These are phyloP conservation scores for Fissipunctia ypsillon DNA, from an alignment of 2,888 invertebrate genomes.

Conservation along the genomic window DNA sequence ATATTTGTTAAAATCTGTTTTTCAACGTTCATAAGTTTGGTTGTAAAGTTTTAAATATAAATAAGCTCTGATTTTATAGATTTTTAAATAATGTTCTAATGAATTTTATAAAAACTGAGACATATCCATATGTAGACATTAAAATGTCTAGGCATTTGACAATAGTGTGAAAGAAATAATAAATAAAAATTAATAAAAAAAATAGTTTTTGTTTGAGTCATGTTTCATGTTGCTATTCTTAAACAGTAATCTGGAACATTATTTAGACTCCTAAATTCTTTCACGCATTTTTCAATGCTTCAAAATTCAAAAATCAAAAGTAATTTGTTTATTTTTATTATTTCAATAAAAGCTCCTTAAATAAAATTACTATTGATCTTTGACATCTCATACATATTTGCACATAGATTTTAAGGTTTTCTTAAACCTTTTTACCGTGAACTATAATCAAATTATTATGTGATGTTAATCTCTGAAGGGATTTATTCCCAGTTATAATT, in stretches of 20 bases:
- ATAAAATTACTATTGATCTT: slow-evolving; percentile 42
- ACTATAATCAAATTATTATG: slow-evolving; percentile 1
- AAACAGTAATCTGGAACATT: slow-evolving; percentile 38
- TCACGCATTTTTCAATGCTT: slow-evolving; percentile 27
- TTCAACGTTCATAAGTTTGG: slow-evolving; percentile 48
- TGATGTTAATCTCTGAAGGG: slow-evolving; percentile 8
- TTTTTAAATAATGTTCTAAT: neutral
- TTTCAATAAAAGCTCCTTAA: neutral
- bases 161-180: slow-evolving; percentile 46
- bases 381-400: slow-evolving; percentile 19
- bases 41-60: neutral
- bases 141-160: slow-evolving; percentile 33
- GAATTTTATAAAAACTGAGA: slow-evolving; percentile 51
- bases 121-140: slow-evolving; percentile 71
- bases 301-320: slow-evolving; percentile 28
- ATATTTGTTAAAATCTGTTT: neutral
- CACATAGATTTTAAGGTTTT: slow-evolving; percentile 31
- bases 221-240: slow-evolving; percentile 42
- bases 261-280: slow-evolving; percentile 34
- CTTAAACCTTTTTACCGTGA: slow-evolving; percentile 12
- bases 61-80: slow-evolving; percentile 36
- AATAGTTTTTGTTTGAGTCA: neutral
- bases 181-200: neutral
- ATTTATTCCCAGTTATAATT: neutral
- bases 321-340: neutral